These are phyloP conservation scores for Pampus argenteus DNA, from an alignment of 2,797 vertebrate genomes.

Conservation along the genomic window DNA sequence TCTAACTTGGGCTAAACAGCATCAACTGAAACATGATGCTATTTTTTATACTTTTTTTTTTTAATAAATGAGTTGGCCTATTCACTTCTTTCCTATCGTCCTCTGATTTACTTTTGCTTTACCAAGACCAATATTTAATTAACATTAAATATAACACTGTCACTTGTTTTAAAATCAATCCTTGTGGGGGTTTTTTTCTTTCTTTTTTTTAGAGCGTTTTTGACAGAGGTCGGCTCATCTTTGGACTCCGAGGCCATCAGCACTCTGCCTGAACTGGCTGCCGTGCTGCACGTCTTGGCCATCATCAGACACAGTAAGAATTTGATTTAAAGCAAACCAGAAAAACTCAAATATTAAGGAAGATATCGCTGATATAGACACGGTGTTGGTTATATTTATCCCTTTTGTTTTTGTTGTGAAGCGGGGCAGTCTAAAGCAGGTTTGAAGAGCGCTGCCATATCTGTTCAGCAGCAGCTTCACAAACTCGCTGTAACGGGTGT, in stretches of 20 bases:
- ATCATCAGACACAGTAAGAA: conserved; percentile 86
- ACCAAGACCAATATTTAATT: no score
- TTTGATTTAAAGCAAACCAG: neutral
- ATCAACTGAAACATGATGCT: neutral
- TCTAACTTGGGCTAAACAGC: neutral
- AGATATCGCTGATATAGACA: neutral
- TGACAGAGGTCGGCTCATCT: conserved; percentile 85
- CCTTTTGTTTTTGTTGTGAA: conserved; percentile 44
- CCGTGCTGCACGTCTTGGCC: conserved; percentile 85
- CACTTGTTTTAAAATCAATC: neutral
- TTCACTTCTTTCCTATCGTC: no score
- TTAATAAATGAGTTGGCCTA: neutral
- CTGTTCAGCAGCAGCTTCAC: conserved; percentile 84
- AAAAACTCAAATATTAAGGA: neutral
- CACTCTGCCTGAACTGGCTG: conserved; percentile 86
- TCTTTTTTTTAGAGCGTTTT: conserved; percentile 86
- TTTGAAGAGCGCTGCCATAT: conserved; percentile 83
- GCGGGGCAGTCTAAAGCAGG: conserved; percentile 79
- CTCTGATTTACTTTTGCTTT: neutral
- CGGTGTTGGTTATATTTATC: neutral
- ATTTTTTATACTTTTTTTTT: no score
- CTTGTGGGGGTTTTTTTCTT: no score
- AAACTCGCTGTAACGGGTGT: conserved; percentile 74
- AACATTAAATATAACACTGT: neutral
- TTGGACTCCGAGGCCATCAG: conserved; percentile 87